A percentile compares a stretch with the other conserved stretches of the same genome.
These are phyloP conservation scores for Drosophila repleta DNA, from an alignment of 1,140 invertebrate species.

Conservation along the genomic window DNA sequence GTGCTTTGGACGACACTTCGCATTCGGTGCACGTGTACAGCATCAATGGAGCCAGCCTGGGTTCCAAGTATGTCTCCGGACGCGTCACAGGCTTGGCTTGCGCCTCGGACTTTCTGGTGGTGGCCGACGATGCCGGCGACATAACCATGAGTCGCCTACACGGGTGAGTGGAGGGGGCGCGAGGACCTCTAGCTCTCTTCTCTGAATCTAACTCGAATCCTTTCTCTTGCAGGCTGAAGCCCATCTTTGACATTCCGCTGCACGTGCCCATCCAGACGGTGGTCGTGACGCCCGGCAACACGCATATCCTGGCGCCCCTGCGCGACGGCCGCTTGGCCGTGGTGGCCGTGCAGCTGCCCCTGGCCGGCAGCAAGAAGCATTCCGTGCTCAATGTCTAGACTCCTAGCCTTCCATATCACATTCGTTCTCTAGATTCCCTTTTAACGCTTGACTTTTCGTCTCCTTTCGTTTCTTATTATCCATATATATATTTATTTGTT, in stretches of 20 bases:
- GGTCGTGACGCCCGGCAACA: conserved; percentile 86
- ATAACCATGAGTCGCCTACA: conserved; percentile 85
- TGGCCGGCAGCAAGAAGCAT: conserved; percentile 73
- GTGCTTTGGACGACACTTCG: conserved; percentile 81
- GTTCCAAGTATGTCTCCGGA: conserved; percentile 85
- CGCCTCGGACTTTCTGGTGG: conserved; percentile 85
- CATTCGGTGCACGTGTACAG: conserved; percentile 86
- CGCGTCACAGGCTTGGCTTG: conserved; percentile 84
- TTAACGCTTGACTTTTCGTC: background rate
- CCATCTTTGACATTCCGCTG: conserved; percentile 85
- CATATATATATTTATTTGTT: conserved; percentile 16
- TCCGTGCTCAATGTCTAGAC: conserved; percentile 81
- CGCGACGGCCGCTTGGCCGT: conserved; percentile 87
- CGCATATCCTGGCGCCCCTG: conserved; percentile 86
- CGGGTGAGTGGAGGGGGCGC: conserved; percentile 67
- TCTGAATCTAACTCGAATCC: too few species aligned
- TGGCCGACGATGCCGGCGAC: conserved; percentile 86
- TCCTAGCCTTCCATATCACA: too few species aligned
- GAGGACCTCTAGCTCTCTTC: background rate
- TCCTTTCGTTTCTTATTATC: background rate
- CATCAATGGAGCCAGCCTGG: conserved; percentile 86
- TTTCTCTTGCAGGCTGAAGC: conserved; percentile 83
- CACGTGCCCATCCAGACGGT: conserved; percentile 86
- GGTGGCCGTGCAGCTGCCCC: conserved; percentile 83
- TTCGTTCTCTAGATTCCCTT: background rate